Conservation (phyloP, 64 coral and sea anemone genomes). For the Exaiptasia diaphana region DNA sequence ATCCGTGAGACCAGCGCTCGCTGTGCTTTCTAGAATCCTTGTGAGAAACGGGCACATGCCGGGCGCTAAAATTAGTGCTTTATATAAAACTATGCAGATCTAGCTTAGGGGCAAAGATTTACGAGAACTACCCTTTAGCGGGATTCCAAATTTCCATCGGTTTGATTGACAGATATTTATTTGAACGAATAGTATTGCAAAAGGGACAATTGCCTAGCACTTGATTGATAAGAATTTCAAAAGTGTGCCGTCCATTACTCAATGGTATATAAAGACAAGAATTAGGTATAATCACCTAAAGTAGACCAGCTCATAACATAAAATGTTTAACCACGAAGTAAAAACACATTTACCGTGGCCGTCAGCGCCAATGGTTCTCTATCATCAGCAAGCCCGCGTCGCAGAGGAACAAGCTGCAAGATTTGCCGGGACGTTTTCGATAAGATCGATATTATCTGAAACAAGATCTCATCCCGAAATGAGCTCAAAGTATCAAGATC, state of each 20-base stretch:
- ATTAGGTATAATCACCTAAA: background rate
- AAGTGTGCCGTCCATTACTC: background rate
- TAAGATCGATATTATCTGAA: slow-evolving; percentile 20
- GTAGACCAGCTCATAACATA: background rate
- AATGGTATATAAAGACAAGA: background rate
- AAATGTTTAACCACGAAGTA: background rate
- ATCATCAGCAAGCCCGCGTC: background rate
- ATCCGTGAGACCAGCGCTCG: no score
- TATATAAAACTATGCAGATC: no score
- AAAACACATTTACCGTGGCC: background rate
- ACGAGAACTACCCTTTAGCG: no score
- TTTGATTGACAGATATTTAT: slow-evolving; percentile 6
- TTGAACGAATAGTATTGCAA: background rate
- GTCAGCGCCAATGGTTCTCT: background rate
- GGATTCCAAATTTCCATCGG: background rate
- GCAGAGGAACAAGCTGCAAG: background rate
- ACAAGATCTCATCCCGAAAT: background rate
- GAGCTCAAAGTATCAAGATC: background rate
- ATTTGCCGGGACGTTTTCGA: slow-evolving; percentile 6
- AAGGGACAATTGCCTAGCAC: slow-evolving; percentile 10
- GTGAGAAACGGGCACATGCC: no score
- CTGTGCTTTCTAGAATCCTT: no score
- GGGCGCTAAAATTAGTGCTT: no score
- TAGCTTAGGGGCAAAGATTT: no score
- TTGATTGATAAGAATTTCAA: slow-evolving; percentile 2